Evolutionary conservation across 2,113 vertebrate genomes (phyloP), one percentile per base, ranked within the genome.

Genomic region (Acrocephalus arundinaceus): DNA sequence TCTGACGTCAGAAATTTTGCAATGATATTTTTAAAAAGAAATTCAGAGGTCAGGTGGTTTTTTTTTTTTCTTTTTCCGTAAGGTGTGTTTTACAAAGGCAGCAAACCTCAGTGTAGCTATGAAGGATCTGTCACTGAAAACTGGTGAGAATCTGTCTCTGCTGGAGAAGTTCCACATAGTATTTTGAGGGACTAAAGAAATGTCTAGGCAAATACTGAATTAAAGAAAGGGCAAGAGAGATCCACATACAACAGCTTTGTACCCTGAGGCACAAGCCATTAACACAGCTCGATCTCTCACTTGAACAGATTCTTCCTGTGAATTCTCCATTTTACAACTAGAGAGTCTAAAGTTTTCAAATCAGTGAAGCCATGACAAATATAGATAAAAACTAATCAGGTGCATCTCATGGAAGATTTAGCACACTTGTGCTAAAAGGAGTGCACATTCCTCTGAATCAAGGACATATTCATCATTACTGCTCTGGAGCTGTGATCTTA

Each of bases 1-100:
- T 90, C 95, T 97, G 96, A 97, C 79, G 90, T 96, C 96, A 96
- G 92, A 57, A 85, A 90, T 90, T 94, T 96, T 95, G 94, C 96
- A 96, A 95, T 81, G 54, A 63, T 80, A 92, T 90, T 94, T 87
- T 87, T 66, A 87, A 91, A 93, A 92, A 96, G 85, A 87, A 92
- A 93, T 87, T 92, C 52, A 67, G 75, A 89, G 79, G 72, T 84
- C 91, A 94, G 54, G 61, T 85, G 33, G 33, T 59, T 65, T 74
- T 82, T 75, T 82, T 75, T 55, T 58, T 79, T 52, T 20, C 11
- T 78, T 49, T 80, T 68, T 78, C 61, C 4, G 0, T 92, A 81
- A 84, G 61, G 48, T 35, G 46, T 84, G 51, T 65, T 92, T 90
- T 73, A 67, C 63, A 62, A 81, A 85, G 17, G 54, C 76, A 83